Conservation (phyloP, 2,888 invertebrate species). For the Lasioglossum pauxillum region DNA sequence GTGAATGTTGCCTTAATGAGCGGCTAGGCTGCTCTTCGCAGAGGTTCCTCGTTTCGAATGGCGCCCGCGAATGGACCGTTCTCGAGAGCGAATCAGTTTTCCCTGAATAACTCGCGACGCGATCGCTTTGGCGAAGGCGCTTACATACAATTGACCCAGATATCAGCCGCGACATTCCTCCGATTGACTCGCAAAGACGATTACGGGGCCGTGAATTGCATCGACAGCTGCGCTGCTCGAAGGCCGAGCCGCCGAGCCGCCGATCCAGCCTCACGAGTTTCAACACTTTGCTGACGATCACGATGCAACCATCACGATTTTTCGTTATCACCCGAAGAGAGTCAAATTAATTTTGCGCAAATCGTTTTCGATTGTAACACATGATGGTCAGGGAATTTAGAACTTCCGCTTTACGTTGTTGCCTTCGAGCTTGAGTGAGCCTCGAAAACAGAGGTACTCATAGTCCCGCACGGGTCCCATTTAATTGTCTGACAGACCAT, state of each 20-base stretch:
- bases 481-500: no score
- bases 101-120: constrained; percentile 23
- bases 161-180: neutral
- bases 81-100: neutral
- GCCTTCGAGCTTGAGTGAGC: no score
- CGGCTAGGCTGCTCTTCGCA: constrained; percentile 12
- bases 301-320: neutral
- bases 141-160: constrained; percentile 42
- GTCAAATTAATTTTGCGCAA: neutral
- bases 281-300: no score
- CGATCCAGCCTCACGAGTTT: neutral
- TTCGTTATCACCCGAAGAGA: no score
- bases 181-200: constrained; percentile 1
- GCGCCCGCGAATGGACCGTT: neutral
- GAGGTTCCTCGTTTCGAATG: neutral
- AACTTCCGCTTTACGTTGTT: neutral
- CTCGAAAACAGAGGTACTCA: no score
- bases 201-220: neutral
- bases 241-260: neutral
- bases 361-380: neutral
- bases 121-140: neutral
- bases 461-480: no score
- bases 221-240: neutral
- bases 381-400: no score
- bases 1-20: constrained; percentile 77